Percentiles rank a stretch among this genome's conserved stretches.
These are phyloP conservation scores for Perithous albicinctus DNA, from an alignment of 2,888 invertebrate species.

Conservation along the genomic window DNA sequence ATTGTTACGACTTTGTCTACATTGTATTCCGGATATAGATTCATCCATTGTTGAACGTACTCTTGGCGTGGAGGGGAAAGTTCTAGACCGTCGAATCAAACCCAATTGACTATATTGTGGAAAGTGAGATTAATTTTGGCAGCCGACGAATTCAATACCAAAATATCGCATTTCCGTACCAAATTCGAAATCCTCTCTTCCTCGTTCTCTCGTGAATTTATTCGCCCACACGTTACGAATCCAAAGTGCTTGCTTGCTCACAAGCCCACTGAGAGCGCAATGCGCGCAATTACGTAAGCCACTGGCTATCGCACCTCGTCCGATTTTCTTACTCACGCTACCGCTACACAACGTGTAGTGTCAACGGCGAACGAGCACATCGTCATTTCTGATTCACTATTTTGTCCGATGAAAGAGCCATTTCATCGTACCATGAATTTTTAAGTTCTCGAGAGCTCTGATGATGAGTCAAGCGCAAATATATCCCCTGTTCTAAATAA, in stretches of 20 bases:
- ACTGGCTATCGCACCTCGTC: conserved; percentile 27
- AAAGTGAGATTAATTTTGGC: conserved; percentile 36
- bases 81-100: not conserved
- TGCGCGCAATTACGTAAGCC: conserved; percentile 52
- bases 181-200: conserved; percentile 26
- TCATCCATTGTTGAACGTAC: not conserved
- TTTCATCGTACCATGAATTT: conserved; percentile 65
- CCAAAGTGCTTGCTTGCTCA: not conserved
- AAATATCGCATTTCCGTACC: conserved; percentile 51
- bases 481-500: not conserved
- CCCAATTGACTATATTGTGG: conserved; percentile 6
- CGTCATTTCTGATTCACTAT: conserved; percentile 73
- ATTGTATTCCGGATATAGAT: not conserved
- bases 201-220: conserved; percentile 13
- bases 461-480: not conserved
- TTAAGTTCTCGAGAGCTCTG: conserved; percentile 20
- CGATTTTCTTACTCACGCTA: conserved; percentile 26
- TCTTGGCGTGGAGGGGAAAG: no score
- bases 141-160: not conserved
- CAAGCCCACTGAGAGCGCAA: not conserved
- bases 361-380: conserved; percentile 29
- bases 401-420: conserved; percentile 71
- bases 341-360: conserved; percentile 17
- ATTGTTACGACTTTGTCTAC: not conserved
- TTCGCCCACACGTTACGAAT: conserved; percentile 26